Percentiles rank a stretch among this genome's conserved stretches.
phyloP scores from a whole-genome alignment of 2,888 invertebrate genomes.

The Catocala fraxini region DNA sequence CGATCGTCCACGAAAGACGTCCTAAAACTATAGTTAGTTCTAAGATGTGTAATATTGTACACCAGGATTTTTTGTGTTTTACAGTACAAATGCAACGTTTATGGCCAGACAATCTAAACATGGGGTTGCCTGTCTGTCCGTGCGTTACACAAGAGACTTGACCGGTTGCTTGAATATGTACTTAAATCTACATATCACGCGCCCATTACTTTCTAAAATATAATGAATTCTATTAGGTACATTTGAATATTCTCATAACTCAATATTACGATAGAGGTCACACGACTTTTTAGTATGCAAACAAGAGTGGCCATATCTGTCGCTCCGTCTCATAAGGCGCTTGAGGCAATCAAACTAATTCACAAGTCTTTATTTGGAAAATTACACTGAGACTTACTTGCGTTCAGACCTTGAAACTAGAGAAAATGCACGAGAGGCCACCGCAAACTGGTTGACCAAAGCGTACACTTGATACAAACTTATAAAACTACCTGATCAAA shows the following conservation, averaged over 20 bases:
- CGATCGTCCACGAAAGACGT: no score
- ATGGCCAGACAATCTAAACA: no score
- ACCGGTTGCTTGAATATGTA: neutral
- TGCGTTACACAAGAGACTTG: neutral
- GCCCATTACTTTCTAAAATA: conserved; percentile 1
- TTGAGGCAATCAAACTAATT: conserved; percentile 58
- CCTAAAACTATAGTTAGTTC: no score
- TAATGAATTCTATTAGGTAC: neutral
- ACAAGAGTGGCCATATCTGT: conserved; percentile 18
- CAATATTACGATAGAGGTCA: conserved; percentile 1
- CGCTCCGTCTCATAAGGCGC: conserved; percentile 31
- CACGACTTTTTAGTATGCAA: conserved; percentile 14
- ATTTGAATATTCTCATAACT: conserved; percentile 6
- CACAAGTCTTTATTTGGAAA: conserved; percentile 61
- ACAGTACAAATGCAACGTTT: no score
- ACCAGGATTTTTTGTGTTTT: no score
- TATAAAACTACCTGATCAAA: neutral
- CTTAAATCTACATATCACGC: neutral
- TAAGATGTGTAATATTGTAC: no score
- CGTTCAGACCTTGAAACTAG: conserved; percentile 68
- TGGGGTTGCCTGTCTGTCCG: no score
- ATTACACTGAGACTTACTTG: conserved; percentile 59
- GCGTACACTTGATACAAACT: conserved; percentile 60
- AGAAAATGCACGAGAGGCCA: conserved; percentile 69
- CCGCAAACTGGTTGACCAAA: conserved; percentile 63